Conservation (phyloP, 2,888 invertebrate genomes). For the Macrophya annulata region DNA sequence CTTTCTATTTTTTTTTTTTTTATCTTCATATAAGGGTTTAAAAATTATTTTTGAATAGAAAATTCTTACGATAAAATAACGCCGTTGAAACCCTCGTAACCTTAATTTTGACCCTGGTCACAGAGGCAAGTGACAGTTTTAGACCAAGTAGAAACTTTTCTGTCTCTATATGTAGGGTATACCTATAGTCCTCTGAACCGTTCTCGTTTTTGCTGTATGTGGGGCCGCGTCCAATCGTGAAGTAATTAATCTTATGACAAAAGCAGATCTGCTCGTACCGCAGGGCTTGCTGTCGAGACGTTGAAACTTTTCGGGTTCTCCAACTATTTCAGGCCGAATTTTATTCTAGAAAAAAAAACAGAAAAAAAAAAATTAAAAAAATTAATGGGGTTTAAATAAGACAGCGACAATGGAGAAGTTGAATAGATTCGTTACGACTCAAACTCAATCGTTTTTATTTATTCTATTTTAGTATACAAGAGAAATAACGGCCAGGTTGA, state of each 20-base stretch:
- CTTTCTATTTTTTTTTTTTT: too few relatives aligned
- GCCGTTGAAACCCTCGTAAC: not conserved
- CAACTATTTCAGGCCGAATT: not conserved
- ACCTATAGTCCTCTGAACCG: not conserved
- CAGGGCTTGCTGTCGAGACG: not conserved
- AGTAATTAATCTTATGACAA: constrained; percentile 67
- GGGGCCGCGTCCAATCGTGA: constrained; percentile 61
- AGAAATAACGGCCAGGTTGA: too few relatives aligned
- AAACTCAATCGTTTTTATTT: constrained; percentile 32
- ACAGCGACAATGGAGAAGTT: constrained; percentile 23
- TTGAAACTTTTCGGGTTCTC: constrained; percentile 6
- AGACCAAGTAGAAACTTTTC: constrained; percentile 6
- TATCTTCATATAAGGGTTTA: too few relatives aligned
- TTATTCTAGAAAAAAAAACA: not conserved
- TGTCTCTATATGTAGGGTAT: not conserved
- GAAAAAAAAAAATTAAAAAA: not conserved
- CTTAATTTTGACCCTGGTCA: constrained; percentile 2
- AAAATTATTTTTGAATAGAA: not conserved
- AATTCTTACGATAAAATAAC: not conserved
- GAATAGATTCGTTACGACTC: constrained; percentile 28
- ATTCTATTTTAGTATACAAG: not conserved
- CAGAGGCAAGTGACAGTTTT: not conserved
- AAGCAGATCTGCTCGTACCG: constrained; percentile 56
- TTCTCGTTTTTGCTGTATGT: not conserved
- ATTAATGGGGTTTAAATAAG: constrained; percentile 25